A percentile compares a stretch with the other conserved stretches of the same genome.
phyloP scores from a whole-genome alignment of 35 echinoderm and acorn worm genomes.

The Patiria miniata region DNA sequence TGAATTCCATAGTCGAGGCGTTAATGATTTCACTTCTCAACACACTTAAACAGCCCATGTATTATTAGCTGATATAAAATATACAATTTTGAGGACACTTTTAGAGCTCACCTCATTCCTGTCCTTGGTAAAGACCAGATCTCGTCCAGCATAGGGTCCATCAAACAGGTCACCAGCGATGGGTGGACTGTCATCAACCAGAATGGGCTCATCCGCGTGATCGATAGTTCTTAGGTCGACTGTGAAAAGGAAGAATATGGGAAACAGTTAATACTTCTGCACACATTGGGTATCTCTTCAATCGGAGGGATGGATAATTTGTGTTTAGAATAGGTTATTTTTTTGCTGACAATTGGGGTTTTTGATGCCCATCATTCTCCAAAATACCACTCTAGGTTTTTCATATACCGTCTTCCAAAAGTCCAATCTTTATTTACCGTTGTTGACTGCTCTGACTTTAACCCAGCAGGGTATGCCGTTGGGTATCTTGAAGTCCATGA shows the following conservation, averaged over 20 bases:
- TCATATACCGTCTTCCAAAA: too few species aligned
- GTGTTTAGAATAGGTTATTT: neutral
- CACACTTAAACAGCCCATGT: too few species aligned
- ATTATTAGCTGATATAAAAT: neutral
- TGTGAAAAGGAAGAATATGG: constrained; percentile 18
- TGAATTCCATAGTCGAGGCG: too few species aligned
- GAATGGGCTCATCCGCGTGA: constrained; percentile 28
- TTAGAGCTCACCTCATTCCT: neutral
- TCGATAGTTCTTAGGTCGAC: constrained; percentile 48
- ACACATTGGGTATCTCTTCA: neutral
- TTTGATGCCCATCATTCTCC: neutral
- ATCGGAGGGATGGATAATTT: neutral
- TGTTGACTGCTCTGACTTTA: too few species aligned
- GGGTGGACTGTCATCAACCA: constrained; percentile 50
- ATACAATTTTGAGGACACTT: neutral
- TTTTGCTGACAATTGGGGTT: too few species aligned
- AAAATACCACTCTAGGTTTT: too few species aligned
- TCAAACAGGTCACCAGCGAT: constrained; percentile 39
- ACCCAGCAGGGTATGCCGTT: too few species aligned
- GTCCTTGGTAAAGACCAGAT: constrained; percentile 14
- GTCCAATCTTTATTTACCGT: too few species aligned
- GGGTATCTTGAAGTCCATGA: too few species aligned
- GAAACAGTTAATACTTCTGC: neutral
- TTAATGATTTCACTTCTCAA: too few species aligned
- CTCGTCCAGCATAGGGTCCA: constrained; percentile 31